Percentiles rank a stretch among this genome's conserved stretches.
Evolutionary conservation across 30 jellyfish, hydroid and myxozoan species (phyloP).

Genomic region (Clytia hemisphaerica): DNA sequence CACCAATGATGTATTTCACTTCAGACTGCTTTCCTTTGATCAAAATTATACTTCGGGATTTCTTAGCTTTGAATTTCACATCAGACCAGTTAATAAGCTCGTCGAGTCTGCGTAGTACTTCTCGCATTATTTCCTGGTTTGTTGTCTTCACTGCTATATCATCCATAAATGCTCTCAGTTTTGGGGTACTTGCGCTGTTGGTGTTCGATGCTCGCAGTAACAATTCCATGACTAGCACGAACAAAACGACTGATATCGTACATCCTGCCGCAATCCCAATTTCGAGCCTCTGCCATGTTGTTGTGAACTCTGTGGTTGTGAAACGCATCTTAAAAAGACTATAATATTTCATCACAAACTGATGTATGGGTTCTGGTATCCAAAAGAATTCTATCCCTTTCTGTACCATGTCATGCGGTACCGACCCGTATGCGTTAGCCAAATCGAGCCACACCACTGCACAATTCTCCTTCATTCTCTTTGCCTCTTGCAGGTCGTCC

Average conservation of each 20-base stretch:
- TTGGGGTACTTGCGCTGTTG: slow-evolving; percentile 5
- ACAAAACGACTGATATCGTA: slow-evolving; percentile 8
- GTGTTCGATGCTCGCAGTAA: background rate
- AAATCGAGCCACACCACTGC: slow-evolving; percentile 7
- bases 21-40: background rate
- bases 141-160: background rate
- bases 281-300: slow-evolving; percentile 15
- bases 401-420: background rate
- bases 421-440: slow-evolving; percentile 15
- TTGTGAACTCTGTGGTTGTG: slow-evolving; percentile 1
- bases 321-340: too few species aligned
- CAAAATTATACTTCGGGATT: background rate
- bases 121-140: background rate
- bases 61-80: too few species aligned
- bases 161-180: slow-evolving; percentile 17
- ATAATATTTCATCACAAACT: too few species aligned
- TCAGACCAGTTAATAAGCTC: slow-evolving; percentile 1
- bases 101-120: background rate
- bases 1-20: background rate
- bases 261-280: slow-evolving; percentile 17
- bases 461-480: background rate
- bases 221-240: slow-evolving; percentile 18
- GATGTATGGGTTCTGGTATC: too few species aligned
- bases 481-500: slow-evolving; percentile 3
- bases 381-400: background rate